Evolutionary conservation across 2,797 vertebrate genomes (phyloP), one percentile per base, ranked within the genome.

Genomic region (Xiphophorus birchmanni): DNA sequence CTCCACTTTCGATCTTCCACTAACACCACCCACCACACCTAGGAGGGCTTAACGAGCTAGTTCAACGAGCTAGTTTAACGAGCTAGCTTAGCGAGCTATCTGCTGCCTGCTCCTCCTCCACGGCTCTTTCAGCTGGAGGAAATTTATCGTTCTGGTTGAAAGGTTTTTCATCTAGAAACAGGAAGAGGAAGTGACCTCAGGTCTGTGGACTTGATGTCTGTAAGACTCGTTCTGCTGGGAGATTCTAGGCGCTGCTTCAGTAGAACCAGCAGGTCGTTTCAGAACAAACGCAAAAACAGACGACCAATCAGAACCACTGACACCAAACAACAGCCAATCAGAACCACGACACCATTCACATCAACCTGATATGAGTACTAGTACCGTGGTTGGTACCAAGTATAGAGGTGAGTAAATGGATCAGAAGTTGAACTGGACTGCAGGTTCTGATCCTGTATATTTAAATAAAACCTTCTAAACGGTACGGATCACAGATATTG

Each of bases 1-100:
- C 86, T 88, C 83, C 44, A 42, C 84, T 75, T 69, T 81, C 40
- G 78, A 90, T 91, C 93, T 92, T 92, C 92, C 92, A 92, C 71
- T 35, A 81, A 84, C 73, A 42, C 74, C 65, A 4, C 47, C 54
- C 40, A 13, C 10, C 47, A 10, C 44, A n/a, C 26, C 4, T 29
- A 73, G 65, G 60, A 63, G 37, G 54, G 73, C 78, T 73, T 80
- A 42, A 82, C 4, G 35, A 83, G 75, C 50, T 45, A 13, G 45
- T 4, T 45, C 13, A 45, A 45, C 44, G 11, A 45, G 75, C 48
- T 37, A 35, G 47, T n/a, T 65, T 76, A 77, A 60, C 2, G 35
- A 83, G 77, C 67, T 72, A n/a, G 21, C 52, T 63, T 76, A 79
- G 60, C 3, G 35, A 84, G 78, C 67, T 72, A 54, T 18, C 76